Evolutionary conservation across 2,888 invertebrate species (phyloP), one percentile per base, ranked within the genome.

Genomic region (Himalopsyche kuldschensis): DNA sequence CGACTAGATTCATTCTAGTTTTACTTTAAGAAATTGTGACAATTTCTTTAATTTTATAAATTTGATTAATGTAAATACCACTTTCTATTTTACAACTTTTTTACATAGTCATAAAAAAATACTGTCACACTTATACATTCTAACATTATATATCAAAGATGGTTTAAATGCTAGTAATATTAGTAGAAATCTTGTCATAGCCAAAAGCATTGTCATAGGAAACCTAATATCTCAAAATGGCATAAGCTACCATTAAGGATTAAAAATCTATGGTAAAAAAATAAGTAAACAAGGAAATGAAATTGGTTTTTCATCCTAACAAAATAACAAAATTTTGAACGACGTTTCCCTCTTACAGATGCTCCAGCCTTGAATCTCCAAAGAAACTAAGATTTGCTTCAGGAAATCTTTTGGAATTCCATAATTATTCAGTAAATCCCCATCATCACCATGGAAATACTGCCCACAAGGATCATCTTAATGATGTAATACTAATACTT

Each of bases 291-390:
- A 27, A 30, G 69, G 69, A 27, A 69, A 69, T 55, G 27, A 69
- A 69, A 69, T 69, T 69, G 69, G 69, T 69, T 30, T 15, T 76
- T 30, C 69, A 69, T 27, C 24, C 10, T 69, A 30, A 69, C 69
- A 69, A 69, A 10, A 24, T 4, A 46, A 78, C 78, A 41, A 46
- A 69, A 69, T 69, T 69, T 69, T 69, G 69, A 69, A 69, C 3
- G 48, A 20, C 35, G 24, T 81, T 78, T 78, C 46, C 41, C 24
- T 48, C 35, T 46, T 89, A 87, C 87, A 92, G 96, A 83, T 96
- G 96, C 87, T 95, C 95, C 87, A 96, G 96, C 89, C 93, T 96
- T 88, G 96, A 97, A 89, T 96, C 96, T 85, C 96, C 96, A 79
- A 97, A 97, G 89, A 94, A 95, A 87, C 90, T 97, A 84, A 92